phyloP scores from a whole-genome alignment of 2,888 invertebrate genomes.

The Cephus rjabovi region DNA sequence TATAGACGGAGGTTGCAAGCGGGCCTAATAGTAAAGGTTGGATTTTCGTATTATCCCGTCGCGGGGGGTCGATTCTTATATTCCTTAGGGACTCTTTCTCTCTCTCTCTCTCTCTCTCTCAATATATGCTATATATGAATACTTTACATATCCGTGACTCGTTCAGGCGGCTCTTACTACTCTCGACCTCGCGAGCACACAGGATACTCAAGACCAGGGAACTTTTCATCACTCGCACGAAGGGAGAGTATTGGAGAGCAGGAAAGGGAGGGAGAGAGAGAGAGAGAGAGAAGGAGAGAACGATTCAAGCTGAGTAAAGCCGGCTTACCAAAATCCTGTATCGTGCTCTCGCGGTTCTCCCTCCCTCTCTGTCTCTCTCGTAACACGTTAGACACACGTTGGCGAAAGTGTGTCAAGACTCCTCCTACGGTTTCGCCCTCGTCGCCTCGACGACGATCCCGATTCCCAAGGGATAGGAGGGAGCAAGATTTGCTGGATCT shows the following conservation, averaged over 20 bases:
- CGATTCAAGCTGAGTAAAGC: neutral
- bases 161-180: neutral
- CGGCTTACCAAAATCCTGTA: neutral
- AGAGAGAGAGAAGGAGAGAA: neutral
- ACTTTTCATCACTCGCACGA: neutral
- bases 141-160: too few species aligned
- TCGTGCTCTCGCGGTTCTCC: neutral
- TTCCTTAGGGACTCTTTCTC: neutral
- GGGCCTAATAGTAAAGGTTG: neutral
- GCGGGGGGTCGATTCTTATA: neutral
- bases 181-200: neutral
- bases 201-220: too few species aligned
- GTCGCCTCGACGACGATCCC: neutral
- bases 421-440: conserved; percentile 5
- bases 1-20: neutral
- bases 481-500: neutral
- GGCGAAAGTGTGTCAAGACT: conserved; percentile 3
- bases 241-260: neutral
- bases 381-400: neutral
- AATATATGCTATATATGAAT: too few species aligned
- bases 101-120: too few species aligned
- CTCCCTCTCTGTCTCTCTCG: neutral
- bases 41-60: neutral
- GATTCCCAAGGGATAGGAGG: conserved; percentile 4
- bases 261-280: too few species aligned